Conservation (phyloP, 2,888 invertebrate species). For the Aelia acuminata region DNA sequence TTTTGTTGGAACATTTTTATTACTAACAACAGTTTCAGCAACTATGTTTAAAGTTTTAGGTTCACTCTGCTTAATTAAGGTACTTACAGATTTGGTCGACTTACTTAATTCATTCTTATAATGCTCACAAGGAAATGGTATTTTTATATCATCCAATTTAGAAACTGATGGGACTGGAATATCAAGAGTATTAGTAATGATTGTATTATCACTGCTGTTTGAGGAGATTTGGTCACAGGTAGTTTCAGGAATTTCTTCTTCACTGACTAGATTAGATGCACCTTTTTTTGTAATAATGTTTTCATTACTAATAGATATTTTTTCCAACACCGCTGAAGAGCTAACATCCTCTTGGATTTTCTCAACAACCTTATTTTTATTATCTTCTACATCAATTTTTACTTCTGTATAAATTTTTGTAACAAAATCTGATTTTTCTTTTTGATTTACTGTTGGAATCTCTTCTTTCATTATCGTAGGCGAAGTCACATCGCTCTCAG, state of each 20-base stretch:
- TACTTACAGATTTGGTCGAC: neutral
- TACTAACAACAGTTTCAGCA: neutral
- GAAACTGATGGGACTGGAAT: neutral
- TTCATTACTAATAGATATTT: neutral
- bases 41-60: neutral
- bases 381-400: neutral
- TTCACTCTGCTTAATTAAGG: neutral
- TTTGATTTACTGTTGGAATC: neutral
- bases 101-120: slow-evolving; percentile 5
- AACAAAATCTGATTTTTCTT: neutral
- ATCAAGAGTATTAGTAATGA: neutral
- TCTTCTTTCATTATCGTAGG: neutral
- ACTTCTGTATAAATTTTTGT: neutral
- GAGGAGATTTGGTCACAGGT: neutral
- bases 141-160: neutral
- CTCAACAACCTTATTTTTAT: neutral
- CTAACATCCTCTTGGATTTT: neutral
- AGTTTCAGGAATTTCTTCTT: neutral
- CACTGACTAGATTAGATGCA: too few relatives aligned
- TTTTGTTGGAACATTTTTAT: neutral
- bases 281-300: neutral
- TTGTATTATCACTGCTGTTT: neutral
- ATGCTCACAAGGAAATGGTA: neutral
- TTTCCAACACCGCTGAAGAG: neutral
- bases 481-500: neutral